Base-by-base conservation (phyloP, 1,140 invertebrate species). In the Colletes latitarsis region DNA sequence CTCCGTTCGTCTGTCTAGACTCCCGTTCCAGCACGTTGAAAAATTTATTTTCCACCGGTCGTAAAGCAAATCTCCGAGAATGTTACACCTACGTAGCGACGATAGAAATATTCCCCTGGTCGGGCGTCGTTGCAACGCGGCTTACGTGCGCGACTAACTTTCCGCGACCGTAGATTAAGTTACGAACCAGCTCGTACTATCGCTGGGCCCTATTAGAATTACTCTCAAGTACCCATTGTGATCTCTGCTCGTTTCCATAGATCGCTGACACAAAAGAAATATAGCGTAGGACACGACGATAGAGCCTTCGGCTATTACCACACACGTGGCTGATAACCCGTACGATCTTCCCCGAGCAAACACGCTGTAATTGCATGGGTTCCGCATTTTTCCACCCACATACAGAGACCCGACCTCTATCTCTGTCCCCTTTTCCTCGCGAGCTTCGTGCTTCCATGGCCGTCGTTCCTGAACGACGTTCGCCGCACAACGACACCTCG, bases 311-410 rank as follows among this genome's bases (percentile, higher is more conserved):
- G 82, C 82, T 79, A 81, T 78, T 82, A 81, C 76, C 83, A 81
- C 82, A 81, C 83, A 85, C 84, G 77, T 81, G 81, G 71, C 68
- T 75, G 85, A 87, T 87, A 76, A 62, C 77, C 60, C 58, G 49
- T 58, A 66, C 84, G 82, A 87, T 87, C 84, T 77, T 81, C 72
- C 76, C 49, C 63, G 69, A 57, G 78, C 81, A 62, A 82, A 88
- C 85, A 81, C 83, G 83, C 79, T 66, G 81, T 84, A 86, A 86
- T 84, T 86, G 78, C 82, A 74, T 17, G 69, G 64, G 66, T 46
- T 81, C 70, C 64, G 62, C 55, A 85, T 88, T 85, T 87, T 88
- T 88, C 71, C 76, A 82, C 83, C 79, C 79, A 58, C 52, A 64
- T 66, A 82, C 3, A 67, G 55, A 83, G 66, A 62, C 67, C 58